Conservation (phyloP, 92 coral and sea anemone genomes). For the Metridium senile region DNA sequence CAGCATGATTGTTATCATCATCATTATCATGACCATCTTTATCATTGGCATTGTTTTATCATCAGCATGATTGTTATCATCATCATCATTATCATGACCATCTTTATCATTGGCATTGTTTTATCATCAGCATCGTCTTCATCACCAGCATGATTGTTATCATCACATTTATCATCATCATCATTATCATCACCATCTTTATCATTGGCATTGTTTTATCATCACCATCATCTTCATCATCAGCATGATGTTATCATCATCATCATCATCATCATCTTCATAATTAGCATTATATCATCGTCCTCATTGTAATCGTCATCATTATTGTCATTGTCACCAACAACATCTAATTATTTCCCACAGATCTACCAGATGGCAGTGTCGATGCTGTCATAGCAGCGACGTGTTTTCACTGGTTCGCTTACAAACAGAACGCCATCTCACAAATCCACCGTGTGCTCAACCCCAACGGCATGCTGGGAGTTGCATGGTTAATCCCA, state of each 20-base stretch:
- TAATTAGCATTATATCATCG: neutral
- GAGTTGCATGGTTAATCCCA: slow-evolving; percentile 37
- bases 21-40: neutral
- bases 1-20: neutral
- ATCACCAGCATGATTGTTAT: neutral
- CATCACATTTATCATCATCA: neutral
- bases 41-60: no score
- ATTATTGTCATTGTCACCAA: neutral
- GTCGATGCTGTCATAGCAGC: slow-evolving; percentile 50
- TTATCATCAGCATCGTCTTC: neutral
- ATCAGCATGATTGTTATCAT: no score
- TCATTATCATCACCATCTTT: no score
- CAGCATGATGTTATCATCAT: neutral
- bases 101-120: neutral
- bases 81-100: neutral
- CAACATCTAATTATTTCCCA: neutral
- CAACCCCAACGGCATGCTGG: slow-evolving; percentile 46
- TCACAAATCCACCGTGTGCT: slow-evolving; percentile 51
- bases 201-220: no score
- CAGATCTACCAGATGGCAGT: slow-evolving; percentile 20
- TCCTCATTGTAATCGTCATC: neutral
- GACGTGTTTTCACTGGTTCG: slow-evolving; percentile 58
- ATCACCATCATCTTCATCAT: neutral
- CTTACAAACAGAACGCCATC: slow-evolving; percentile 39
- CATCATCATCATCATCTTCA: neutral